Conservation (phyloP, 2,888 invertebrate species). For the Thelaira solivaga region DNA sequence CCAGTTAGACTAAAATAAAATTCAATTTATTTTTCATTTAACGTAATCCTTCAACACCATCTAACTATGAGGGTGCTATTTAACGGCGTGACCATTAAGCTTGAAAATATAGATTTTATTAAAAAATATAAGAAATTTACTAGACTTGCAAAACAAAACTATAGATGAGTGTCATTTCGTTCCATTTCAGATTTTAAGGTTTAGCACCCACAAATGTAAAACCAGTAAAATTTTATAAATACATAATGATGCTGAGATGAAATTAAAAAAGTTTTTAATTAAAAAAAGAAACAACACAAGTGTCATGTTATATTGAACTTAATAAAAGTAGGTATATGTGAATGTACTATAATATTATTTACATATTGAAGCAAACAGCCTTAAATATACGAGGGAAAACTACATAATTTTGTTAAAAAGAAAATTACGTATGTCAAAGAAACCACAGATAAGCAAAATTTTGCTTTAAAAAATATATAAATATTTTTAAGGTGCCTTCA, state of each 20-base stretch:
- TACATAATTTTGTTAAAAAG: too few relatives aligned
- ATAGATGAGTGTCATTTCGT: too few relatives aligned
- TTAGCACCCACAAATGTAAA: too few relatives aligned
- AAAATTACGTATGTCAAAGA: too few relatives aligned
- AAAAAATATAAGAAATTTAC: background rate
- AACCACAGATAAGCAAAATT: too few relatives aligned
- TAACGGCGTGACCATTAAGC: background rate
- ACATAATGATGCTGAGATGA: slow-evolving; percentile 7
- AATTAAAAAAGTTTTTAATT: slow-evolving; percentile 53
- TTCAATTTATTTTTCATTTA: slow-evolving; percentile 56
- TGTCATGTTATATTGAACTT: slow-evolving; percentile 36
- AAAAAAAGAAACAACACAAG: background rate
- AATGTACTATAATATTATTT: background rate
- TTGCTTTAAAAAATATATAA: too few relatives aligned
- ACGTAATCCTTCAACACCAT: slow-evolving; percentile 47
- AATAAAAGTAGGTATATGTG: background rate
- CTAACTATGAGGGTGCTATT: background rate
- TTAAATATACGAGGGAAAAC: background rate
- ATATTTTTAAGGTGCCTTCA: too few relatives aligned
- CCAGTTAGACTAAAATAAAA: slow-evolving; percentile 38
- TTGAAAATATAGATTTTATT: background rate
- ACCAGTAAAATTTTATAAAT: slow-evolving; percentile 20
- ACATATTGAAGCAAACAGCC: background rate
- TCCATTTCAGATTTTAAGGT: too few relatives aligned
- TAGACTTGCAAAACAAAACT: too few relatives aligned